These are phyloP conservation scores for Lutjanus erythropterus DNA, from an alignment of 2,113 vertebrate species.

Conservation along the genomic window DNA sequence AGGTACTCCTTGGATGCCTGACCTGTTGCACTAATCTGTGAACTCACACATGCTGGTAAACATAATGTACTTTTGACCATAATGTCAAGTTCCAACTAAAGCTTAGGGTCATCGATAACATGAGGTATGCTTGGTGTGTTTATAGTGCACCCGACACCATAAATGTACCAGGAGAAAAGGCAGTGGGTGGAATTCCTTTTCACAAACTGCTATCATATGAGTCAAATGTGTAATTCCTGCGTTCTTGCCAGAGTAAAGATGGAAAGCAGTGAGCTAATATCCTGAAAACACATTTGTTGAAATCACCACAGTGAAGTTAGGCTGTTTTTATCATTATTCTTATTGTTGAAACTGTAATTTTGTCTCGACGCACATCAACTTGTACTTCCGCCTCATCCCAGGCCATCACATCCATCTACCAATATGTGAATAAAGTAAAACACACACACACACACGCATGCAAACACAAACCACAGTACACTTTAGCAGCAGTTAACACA, in stretches of 20 bases:
- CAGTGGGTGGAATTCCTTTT: neutral
- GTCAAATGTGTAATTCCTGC: neutral
- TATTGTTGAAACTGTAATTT: neutral
- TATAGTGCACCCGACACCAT: too few relatives aligned
- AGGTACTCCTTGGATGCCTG: too few relatives aligned
- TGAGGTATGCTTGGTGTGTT: too few relatives aligned
- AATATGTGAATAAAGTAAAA: conserved; percentile 9
- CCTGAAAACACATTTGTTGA: neutral
- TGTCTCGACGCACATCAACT: neutral
- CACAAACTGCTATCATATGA: neutral
- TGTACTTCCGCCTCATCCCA: conserved; percentile 2
- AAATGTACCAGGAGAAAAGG: too few relatives aligned
- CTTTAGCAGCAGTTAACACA: conserved; percentile 49
- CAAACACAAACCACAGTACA: conserved; percentile 1
- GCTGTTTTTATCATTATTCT: neutral
- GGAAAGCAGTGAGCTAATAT: neutral
- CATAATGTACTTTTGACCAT: too few relatives aligned
- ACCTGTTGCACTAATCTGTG: too few relatives aligned
- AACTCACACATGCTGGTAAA: too few relatives aligned
- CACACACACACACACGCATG: neutral
- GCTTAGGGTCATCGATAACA: too few relatives aligned
- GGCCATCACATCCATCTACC: neutral
- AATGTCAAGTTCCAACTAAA: too few relatives aligned
- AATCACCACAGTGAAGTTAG: neutral
- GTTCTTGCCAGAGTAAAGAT: neutral